Evolutionary conservation across 2,888 invertebrate species (phyloP), one percentile per base, ranked within the genome.

Genomic region (Globia sparganii): DNA sequence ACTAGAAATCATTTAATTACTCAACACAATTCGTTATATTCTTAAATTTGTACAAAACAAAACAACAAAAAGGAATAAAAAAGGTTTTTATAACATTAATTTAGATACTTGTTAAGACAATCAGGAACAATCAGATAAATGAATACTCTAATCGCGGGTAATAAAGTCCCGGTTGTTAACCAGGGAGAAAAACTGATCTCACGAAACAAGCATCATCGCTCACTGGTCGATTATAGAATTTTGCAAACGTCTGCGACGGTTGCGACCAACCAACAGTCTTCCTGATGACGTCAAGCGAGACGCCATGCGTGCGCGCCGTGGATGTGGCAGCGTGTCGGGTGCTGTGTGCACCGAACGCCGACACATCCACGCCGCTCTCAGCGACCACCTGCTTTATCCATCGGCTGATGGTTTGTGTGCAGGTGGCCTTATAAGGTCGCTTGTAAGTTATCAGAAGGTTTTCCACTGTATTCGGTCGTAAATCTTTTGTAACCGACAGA

Each of bases 201-300:
- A n/a, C 37, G 37, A 64, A 37, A 37, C 37, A 64, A n/a, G 15
- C 64, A n/a, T 64, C 64, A 64, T 37, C 37, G n/a, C 37, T n/a
- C 25, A 64, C 34, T 34, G 25, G 34, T 11, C 61, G 21, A 61
- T 34, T 34, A 34, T 34, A 61, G 34, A 34, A 61, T 37, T n/a
- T 64, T 15, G 37, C n/a, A n/a, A 64, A 64, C n/a, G 37, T 64
- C 37, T 65, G 43, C n/a, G 28, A 65, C 2, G 43, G 28, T 65
- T 43, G 65, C n/a, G 64, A 64, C 64, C 37, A 40, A 64, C 37
- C n/a, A 40, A 40, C 64, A 15, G 64, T 40, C 64, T 40, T 64
- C 37, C 64, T 37, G 64, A 64, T 64, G 15, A 64, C 37, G n/a
- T 64, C 64, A 64, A 40, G 34, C 37, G 62, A 62, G 34, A 62